Evolutionary conservation across 1,140 invertebrate genomes (phyloP), one percentile per base, ranked within the genome.

Genomic region (Leptinotarsa texana): DNA sequence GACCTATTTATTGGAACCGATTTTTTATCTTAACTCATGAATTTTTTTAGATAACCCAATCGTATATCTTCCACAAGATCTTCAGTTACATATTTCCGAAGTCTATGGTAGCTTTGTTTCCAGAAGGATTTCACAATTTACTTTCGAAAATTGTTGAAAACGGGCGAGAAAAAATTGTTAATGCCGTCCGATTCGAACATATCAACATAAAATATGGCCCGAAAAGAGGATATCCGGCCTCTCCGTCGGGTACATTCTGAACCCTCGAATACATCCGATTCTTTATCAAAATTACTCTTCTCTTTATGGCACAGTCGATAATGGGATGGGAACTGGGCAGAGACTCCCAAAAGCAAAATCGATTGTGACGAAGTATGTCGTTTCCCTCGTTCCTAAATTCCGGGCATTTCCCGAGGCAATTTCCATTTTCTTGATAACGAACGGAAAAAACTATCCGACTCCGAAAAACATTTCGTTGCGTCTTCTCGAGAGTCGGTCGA

Each of bases 401-500:
- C 51, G 15, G 51, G 51, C 51, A 18, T 57, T 57, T 57, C 51
- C 51, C 17, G 51, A 57, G 51, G 51, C 51, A 57, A 57, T 57
- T 57, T 57, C 51, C 51, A 57, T 57, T 57, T 57, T 57, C 51
- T 57, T 57, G 51, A 15, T 57, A 57, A 57, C 51, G 51, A 57
- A 57, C 33, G 33, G n/a, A 57, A 57, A 57, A 57, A 57, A 57
- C 51, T 57, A 57, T 57, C 17, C 13, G 51, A 57, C 51, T 57
- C 51, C 17, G 51, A 18, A 57, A 57, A 57, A 57, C n/a, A 57
- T 57, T 57, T 57, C 51, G 13, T 0, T 57, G 51, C 15, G n/a
- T 57, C 17, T 42, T 11, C 33, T 42, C 8, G 33, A 42, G 33
- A 57, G 51, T 57, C 6, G n/a, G 51, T 18, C n/a, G 51, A 57